Evolutionary conservation across 2,113 vertebrate genomes (phyloP), one percentile per base, ranked within the genome.

Genomic region (Aegotheles bennettii): DNA sequence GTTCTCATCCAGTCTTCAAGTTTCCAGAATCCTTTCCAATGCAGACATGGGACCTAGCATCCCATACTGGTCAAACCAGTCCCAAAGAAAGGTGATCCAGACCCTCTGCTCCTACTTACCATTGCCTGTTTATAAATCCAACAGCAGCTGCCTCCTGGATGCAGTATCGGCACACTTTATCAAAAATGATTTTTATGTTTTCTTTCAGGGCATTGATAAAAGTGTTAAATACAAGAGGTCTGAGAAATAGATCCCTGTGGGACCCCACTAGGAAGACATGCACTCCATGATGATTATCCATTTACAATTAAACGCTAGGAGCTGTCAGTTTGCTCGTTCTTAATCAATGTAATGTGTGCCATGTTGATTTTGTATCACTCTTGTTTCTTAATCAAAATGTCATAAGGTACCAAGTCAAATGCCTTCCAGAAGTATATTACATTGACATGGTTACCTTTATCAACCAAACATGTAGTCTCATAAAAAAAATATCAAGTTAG

Each of bases 361-460:
- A 97, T 95, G 94, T 95, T 97, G 95, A 97, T 96, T 97, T 97
- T 97, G 95, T 96, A 97, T 96, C 96, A 95, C 87, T 96, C 96
- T 96, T 95, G 94, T 96, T 97, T 95, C 96, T 97, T 96, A 94
- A 97, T 97, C 95, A 97, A 97, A 96, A 97, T 95, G 95, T 96
- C 96, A 97, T 97, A 96, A 95, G 95, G 89, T 95, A 96, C 93
- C 91, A 94, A 96, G 95, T 95, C 91, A 96, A 97, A 97, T 96
- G 93, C 89, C 74, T 97, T 96, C 48, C 78, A 95, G 94, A 97
- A 97, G 96, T 96, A 95, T 96, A 96, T 96, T 95, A 95, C 94
- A 95, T 65, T 96, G 96, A 96, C 94, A 73, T 93, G 93, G 95
- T 95, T 97, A 91, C 95, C 95, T 97, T 97, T 97, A 96, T 96